phyloP scores from a whole-genome alignment of 2,797 vertebrate species.

The Lacerta viridis region DNA sequence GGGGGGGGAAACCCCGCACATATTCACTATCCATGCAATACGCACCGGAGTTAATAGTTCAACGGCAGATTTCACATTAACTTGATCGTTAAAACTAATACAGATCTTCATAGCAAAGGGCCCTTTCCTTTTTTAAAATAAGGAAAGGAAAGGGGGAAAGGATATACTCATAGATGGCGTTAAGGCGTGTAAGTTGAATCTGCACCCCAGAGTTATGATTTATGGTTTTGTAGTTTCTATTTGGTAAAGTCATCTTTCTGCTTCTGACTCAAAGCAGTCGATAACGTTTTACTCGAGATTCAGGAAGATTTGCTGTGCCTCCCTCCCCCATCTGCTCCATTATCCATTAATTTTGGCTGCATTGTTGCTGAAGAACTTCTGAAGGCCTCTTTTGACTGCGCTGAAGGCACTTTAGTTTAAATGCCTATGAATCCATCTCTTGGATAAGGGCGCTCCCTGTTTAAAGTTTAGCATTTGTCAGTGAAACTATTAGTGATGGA shows the following conservation, averaged over 20 bases:
- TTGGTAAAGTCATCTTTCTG: slow-evolving; percentile 75
- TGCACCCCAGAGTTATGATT: slow-evolving; percentile 87
- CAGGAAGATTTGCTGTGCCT: slow-evolving; percentile 57
- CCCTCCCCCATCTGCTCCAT: slow-evolving; percentile 63
- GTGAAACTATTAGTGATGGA: slow-evolving; percentile 22
- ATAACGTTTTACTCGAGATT: slow-evolving; percentile 67
- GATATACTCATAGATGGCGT: slow-evolving; percentile 72
- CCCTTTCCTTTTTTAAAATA: neutral
- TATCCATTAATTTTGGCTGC: slow-evolving; percentile 71
- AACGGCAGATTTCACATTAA: slow-evolving; percentile 80
- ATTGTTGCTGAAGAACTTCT: slow-evolving; percentile 60
- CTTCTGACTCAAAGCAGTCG: slow-evolving; percentile 69
- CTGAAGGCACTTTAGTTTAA: slow-evolving; percentile 42
- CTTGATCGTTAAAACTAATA: slow-evolving; percentile 72
- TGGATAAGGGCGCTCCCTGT: slow-evolving; percentile 25
- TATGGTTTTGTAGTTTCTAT: slow-evolving; percentile 83
- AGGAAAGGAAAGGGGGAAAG: slow-evolving; percentile 52
- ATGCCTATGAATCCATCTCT: slow-evolving; percentile 36
- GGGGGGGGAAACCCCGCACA: slow-evolving; percentile 21
- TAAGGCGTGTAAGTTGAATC: slow-evolving; percentile 82
- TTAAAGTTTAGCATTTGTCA: neutral
- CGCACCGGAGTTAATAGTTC: slow-evolving; percentile 77
- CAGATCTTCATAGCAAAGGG: slow-evolving; percentile 64
- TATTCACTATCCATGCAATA: slow-evolving; percentile 54
- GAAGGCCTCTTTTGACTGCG: slow-evolving; percentile 44